A percentile compares a stretch with the other conserved stretches of the same genome.
Evolutionary conservation across 1,140 invertebrate genomes (phyloP).

Genomic region (Apis laboriosa): DNA sequence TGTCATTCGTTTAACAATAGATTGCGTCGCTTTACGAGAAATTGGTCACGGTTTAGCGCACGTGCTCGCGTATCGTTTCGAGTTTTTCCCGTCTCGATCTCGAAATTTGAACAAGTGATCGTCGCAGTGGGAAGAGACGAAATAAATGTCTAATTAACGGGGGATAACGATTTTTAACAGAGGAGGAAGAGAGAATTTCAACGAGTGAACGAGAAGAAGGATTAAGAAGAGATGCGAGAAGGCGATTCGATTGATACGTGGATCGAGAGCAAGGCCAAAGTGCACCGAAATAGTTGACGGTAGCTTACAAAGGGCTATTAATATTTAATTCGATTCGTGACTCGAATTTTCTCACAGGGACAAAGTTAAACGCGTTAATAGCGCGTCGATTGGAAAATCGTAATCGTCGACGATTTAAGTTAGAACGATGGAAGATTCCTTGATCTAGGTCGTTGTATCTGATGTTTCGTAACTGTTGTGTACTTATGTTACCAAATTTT

Average conservation of each 20-base stretch:
- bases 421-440: background rate
- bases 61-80: background rate
- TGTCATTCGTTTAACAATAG: too few species aligned
- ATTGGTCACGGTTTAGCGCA: background rate
- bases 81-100: background rate
- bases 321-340: conserved; percentile 4
- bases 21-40: background rate
- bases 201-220: background rate
- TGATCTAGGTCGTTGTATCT: background rate
- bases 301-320: conserved; percentile 6
- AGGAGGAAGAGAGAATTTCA: too few species aligned
- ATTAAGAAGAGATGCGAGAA: background rate
- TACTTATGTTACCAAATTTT: background rate
- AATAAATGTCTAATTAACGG: background rate
- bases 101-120: background rate
- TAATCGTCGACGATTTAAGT: background rate
- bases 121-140: too few species aligned
- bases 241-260: conserved; percentile 16
- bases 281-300: conserved; percentile 17
- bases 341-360: background rate
- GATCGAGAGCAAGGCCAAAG: conserved; percentile 32
- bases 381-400: background rate
- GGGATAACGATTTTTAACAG: too few species aligned
- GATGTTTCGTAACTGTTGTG: background rate
- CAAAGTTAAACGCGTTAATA: background rate